A percentile compares a stretch with the other conserved stretches of the same genome.
Conservation (phyloP, 2,888 invertebrate species). For the Andrena marginata region DNA sequence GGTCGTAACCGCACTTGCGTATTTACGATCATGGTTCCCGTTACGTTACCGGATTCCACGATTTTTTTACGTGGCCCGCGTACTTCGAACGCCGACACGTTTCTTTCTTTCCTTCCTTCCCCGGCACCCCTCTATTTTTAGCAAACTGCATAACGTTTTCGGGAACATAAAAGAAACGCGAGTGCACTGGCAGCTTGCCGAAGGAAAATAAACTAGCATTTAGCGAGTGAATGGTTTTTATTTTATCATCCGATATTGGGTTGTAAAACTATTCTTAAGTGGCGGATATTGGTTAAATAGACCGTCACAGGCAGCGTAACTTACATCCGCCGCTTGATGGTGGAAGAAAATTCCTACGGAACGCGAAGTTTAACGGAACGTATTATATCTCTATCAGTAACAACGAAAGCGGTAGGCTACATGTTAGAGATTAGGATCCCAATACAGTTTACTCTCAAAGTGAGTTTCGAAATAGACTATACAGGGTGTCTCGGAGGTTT, state of each 20-base stretch:
- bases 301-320: not conserved
- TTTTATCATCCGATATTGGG: not conserved
- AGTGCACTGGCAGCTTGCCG: conserved; percentile 35
- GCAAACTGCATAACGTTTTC: conserved; percentile 24
- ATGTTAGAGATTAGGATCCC: not conserved
- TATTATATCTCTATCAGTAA: conserved; percentile 26
- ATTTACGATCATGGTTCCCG: conserved; percentile 9
- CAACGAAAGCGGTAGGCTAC: conserved; percentile 8
- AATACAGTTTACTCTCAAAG: not conserved
- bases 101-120: conserved; percentile 11
- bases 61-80: conserved; percentile 4
- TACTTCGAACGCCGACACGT: conserved; percentile 11
- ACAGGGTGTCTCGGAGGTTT: too few relatives aligned
- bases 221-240: not conserved
- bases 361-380: conserved; percentile 15
- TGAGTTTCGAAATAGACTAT: not conserved
- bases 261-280: not conserved
- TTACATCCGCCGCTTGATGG: not conserved
- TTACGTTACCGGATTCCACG: conserved; percentile 16
- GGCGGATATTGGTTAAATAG: conserved; percentile 35
- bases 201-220: conserved; percentile 15
- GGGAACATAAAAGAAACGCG: conserved; percentile 37
- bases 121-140: conserved; percentile 36
- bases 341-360: conserved; percentile 38
- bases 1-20: not conserved